phyloP scores from a whole-genome alignment of 1,140 invertebrate species.

The Colletes gigas region DNA sequence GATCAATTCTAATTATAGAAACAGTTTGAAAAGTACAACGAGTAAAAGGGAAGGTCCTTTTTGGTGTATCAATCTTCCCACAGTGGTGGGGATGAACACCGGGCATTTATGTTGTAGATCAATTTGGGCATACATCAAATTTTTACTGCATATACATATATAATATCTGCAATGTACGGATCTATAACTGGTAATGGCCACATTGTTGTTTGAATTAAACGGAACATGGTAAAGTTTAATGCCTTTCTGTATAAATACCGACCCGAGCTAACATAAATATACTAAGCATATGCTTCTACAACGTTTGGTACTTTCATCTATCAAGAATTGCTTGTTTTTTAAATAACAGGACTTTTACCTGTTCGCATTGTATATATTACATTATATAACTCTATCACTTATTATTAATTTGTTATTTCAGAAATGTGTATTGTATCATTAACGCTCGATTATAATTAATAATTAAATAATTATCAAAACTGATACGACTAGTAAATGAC shows the following conservation, averaged over 20 bases:
- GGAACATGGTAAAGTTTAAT: neutral
- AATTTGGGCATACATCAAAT: no score
- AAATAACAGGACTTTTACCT: neutral
- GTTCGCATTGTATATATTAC: slow-evolving; percentile 53
- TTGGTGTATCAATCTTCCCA: no score
- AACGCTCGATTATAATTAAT: slow-evolving; percentile 26
- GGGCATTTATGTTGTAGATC: no score
- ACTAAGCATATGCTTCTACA: neutral
- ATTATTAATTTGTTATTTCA: neutral
- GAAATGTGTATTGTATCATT: slow-evolving; percentile 5
- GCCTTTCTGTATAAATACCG: neutral
- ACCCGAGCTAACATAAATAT: neutral
- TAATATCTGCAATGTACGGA: neutral
- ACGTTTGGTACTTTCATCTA: neutral
- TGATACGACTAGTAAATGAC: slow-evolving; percentile 81
- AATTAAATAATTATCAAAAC: slow-evolving; percentile 73
- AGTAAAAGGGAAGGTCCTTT: no score
- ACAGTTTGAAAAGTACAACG: no score
- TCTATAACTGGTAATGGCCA: neutral
- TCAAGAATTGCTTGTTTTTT: neutral
- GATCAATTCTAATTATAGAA: no score
- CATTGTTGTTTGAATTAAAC: slow-evolving; percentile 12
- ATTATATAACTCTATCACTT: slow-evolving; percentile 44
- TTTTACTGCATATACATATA: neutral
- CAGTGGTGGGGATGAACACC: no score